A percentile compares a stretch with the other conserved stretches of the same genome.
Evolutionary conservation across 2,797 vertebrate genomes (phyloP).

Genomic region (Eulemur mongoz): DNA sequence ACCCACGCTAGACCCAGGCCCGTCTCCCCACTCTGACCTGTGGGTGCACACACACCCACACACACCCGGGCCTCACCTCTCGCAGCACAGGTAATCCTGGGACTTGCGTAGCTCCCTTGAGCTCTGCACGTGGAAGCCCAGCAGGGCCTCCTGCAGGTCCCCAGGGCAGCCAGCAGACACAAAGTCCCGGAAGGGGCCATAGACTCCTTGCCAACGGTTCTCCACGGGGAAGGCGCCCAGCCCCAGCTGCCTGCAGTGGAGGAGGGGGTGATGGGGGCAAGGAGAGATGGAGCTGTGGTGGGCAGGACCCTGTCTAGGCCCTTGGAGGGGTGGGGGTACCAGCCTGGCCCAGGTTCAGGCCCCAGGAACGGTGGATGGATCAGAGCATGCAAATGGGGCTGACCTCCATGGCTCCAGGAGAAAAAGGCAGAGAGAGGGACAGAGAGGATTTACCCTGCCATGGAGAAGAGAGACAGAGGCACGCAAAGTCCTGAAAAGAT

Average conservation of each 20-base stretch:
- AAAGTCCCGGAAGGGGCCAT: constrained; percentile 84
- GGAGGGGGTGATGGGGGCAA: not conserved
- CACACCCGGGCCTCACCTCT: constrained; percentile 71
- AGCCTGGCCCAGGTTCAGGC: not conserved
- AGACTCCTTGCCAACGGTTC: constrained; percentile 86
- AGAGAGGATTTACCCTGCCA: not conserved
- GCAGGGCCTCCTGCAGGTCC: constrained; percentile 83
- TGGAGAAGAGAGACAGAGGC: not conserved
- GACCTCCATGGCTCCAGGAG: not conserved
- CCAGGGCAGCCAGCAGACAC: constrained; percentile 79
- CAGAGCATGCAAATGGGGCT: not conserved
- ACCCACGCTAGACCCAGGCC: not conserved
- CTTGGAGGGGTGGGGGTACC: too few species aligned
- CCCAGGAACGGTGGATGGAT: not conserved
- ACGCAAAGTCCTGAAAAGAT: not conserved
- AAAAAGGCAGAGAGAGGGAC: not conserved
- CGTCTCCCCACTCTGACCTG: accelerated
- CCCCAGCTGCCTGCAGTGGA: constrained; percentile 85
- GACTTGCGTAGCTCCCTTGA: constrained; percentile 79
- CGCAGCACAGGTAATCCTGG: constrained; percentile 82
- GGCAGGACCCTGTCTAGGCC: accelerated
- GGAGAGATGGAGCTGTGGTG: accelerated
- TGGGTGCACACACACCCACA: accelerated
- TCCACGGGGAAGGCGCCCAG: constrained; percentile 80
- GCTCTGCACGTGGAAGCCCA: constrained; percentile 84